A percentile compares a stretch with the other conserved stretches of the same genome.
Conservation (phyloP, 30 jellyfish, hydroid and myxozoan species). For the Aurelia coerulea region DNA sequence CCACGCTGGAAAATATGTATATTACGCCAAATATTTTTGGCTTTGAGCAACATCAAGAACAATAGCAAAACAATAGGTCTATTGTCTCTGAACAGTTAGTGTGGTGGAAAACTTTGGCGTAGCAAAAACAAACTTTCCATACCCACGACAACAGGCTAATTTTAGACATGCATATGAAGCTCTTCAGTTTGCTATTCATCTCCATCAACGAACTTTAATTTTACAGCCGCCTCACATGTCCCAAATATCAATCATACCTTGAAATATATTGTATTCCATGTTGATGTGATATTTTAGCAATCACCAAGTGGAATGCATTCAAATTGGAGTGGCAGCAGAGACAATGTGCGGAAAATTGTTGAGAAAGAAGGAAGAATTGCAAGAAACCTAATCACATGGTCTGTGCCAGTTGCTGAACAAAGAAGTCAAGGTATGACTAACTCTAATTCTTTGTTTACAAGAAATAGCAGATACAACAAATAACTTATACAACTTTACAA, state of each 20-base stretch:
- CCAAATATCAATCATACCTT: background rate
- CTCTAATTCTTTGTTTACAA: background rate
- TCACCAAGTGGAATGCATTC: conserved; percentile 69
- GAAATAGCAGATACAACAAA: background rate
- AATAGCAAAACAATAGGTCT: no score
- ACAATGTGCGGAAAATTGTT: conserved; percentile 90
- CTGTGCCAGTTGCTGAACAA: conserved; percentile 86
- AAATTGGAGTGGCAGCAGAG: conserved; percentile 86
- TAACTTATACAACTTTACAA: background rate
- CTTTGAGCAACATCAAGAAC: no score
- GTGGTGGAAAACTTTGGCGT: no score
- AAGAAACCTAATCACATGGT: conserved; percentile 91
- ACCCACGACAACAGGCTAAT: no score
- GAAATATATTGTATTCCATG: background rate
- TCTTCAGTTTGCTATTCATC: no score
- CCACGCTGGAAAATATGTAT: no score
- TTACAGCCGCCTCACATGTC: no score
- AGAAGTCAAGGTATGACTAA: conserved; percentile 31
- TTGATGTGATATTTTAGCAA: conserved; percentile 5
- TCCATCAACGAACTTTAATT: no score
- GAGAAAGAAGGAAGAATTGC: conserved; percentile 97
- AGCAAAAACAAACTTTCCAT: no score
- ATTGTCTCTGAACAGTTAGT: no score
- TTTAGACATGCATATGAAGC: no score
- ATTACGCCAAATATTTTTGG: no score